Base-by-base conservation (phyloP, 2,113 vertebrate genomes). In the Nothobranchius kuhntae region DNA sequence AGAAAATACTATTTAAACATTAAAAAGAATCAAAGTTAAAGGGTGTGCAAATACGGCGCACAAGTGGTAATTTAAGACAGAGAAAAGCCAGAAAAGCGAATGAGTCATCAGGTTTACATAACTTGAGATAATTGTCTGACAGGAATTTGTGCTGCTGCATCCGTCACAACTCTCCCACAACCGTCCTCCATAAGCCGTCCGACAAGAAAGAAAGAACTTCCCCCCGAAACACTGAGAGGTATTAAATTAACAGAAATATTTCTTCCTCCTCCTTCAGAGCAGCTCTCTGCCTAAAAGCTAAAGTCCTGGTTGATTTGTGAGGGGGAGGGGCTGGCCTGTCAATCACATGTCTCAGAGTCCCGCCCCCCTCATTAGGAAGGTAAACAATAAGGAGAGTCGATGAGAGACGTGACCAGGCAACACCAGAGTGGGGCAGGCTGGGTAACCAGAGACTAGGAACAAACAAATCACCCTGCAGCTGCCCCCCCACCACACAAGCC, bases 361-460 rank as follows among this genome's bases (percentile, higher is more conserved):
- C 95, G 94, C 97, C 97, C 94, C 95, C 95, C 96, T 99, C 96
- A 96, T 98, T 99, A 98, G 91, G 96, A 95, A 96, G 94, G 95
- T 97, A 96, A 98, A 99, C 96, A 98, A 96, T 97, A 94, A 96
- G 92, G 85, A 92, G 94, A 93, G 91, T 92, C 93, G 92, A 94
- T 94, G 95, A 94, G 92, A 92, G 93, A 97, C 95, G 94, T 93
- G 95, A 95, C 91, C 90, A 94, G 93, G 92, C 92, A 94, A 95
- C 86, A 94, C 89, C 90, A 92, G 93, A 93, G 92, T 77, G 85
- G 80, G 82, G 90, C 92, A 93, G 73, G 75, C 85, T 86, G 89
- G 87, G 94, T 94, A 95, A 95, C 90, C 85, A 91, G 93, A 95
- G 91, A 93, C 92, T 75, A 46, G 75, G 77, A 82, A 86, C 84